Evolutionary conservation across 2,113 vertebrate genomes (phyloP).

Genomic region (Eudyptes chrysolophus): DNA sequence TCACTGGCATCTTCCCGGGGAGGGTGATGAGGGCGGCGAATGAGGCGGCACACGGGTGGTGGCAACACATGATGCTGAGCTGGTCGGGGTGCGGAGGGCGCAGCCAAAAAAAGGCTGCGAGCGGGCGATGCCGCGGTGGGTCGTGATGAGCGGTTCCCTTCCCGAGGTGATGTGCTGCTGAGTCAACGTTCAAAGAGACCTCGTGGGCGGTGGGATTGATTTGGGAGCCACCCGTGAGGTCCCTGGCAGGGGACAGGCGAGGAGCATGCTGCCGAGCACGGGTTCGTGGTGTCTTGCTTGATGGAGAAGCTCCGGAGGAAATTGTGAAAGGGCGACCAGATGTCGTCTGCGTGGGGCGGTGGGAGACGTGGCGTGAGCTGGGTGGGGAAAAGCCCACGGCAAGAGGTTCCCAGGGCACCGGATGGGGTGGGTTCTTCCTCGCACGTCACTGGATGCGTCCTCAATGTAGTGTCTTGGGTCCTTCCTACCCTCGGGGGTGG

Average conservation of each 20-base stretch:
- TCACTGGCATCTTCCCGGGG: accelerated
- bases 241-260: neutral
- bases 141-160: neutral
- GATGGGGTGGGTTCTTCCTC: neutral
- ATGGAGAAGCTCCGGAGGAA: neutral
- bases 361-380: accelerated
- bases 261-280: neutral
- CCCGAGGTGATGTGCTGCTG: neutral
- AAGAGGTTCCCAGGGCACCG: accelerated
- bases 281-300: accelerated
- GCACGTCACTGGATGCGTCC: accelerated
- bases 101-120: neutral
- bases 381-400: neutral
- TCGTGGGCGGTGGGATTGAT: accelerated
- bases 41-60: accelerated
- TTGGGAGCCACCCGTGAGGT: accelerated
- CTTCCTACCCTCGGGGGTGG: neutral
- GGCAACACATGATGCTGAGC: neutral
- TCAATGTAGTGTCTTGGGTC: accelerated
- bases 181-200: neutral
- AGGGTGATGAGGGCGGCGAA: neutral
- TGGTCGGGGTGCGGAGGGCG: accelerated
- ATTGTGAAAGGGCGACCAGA: conserved; percentile 10
- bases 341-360: accelerated
- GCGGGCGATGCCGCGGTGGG: accelerated